A percentile compares a stretch with the other conserved stretches of the same genome.
Evolutionary conservation across 2,113 vertebrate species (phyloP).

Genomic region (Chionodraco myersi): DNA sequence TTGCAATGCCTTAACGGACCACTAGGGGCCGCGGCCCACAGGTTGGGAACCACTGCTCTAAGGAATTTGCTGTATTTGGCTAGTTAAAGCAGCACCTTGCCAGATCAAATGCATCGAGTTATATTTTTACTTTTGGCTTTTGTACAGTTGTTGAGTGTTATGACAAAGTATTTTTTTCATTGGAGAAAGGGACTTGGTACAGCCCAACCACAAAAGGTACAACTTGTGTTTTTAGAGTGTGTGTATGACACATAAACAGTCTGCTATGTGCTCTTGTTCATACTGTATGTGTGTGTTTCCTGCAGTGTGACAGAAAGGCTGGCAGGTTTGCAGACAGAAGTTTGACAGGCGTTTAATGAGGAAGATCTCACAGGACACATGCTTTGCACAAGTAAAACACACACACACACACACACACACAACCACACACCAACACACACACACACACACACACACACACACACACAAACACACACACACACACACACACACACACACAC

Average conservation of each 20-base stretch:
- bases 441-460: slow-evolving; percentile 53
- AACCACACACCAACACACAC: slow-evolving; percentile 16
- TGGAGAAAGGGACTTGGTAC: background rate
- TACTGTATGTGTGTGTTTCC: slow-evolving; percentile 43
- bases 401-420: slow-evolving; percentile 23
- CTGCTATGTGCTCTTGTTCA: slow-evolving; percentile 24
- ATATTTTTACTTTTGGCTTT: background rate
- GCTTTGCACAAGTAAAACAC: slow-evolving; percentile 52
- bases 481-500: slow-evolving; percentile 47
- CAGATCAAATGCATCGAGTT: background rate
- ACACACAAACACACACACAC: slow-evolving; percentile 54
- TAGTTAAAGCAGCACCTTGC: background rate
- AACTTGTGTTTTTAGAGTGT: background rate
- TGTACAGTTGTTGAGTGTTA: background rate
- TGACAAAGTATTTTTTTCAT: background rate
- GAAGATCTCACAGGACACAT: slow-evolving; percentile 63
- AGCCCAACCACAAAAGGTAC: background rate
- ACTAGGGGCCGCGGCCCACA: too few species aligned
- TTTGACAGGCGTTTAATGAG: slow-evolving; percentile 79
- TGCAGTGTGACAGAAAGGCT: slow-evolving; percentile 70
- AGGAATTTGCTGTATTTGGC: background rate
- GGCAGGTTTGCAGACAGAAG: slow-evolving; percentile 73
- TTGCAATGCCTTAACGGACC: too few species aligned
- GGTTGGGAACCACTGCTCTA: too few species aligned
- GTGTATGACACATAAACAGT: slow-evolving; percentile 12